These are phyloP conservation scores for Phymastichus coffea DNA, from an alignment of 1,140 invertebrate species.

Conservation along the genomic window DNA sequence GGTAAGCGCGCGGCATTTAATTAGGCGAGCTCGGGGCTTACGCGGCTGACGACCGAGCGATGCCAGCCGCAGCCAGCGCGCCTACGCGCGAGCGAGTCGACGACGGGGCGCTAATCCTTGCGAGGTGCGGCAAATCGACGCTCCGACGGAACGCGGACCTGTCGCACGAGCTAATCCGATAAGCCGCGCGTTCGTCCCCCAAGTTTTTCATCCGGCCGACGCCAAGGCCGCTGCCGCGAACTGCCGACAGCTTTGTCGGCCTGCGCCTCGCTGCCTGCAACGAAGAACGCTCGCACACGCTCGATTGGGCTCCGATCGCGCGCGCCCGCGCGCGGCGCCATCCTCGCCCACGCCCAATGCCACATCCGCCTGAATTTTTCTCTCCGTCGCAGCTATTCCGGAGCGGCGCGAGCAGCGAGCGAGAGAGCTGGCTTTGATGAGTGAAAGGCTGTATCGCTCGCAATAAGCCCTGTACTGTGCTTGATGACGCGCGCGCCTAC, in stretches of 20 bases:
- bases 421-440: too few relatives aligned
- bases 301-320: too few relatives aligned
- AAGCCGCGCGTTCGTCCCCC: not conserved
- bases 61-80: constrained; percentile 13
- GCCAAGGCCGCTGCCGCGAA: constrained; percentile 1
- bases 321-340: too few relatives aligned
- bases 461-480: too few relatives aligned
- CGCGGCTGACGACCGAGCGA: constrained; percentile 9
- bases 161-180: constrained; percentile 19
- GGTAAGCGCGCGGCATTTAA: not conserved
- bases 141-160: constrained; percentile 11
- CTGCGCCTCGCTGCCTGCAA: too few relatives aligned
- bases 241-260: not conserved
- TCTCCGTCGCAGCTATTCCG: not conserved
- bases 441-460: too few relatives aligned
- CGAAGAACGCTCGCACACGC: too few relatives aligned
- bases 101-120: not conserved
- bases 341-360: too few relatives aligned
- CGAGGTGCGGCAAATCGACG: not conserved
- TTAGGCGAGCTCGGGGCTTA: not conserved
- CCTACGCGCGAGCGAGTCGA: not conserved
- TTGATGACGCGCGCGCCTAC: too few relatives aligned
- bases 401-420: too few relatives aligned
- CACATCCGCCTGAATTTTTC: too few relatives aligned
- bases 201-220: not conserved